phyloP scores from a whole-genome alignment of 2,113 vertebrate genomes.

The Salvelinus namaycush region DNA sequence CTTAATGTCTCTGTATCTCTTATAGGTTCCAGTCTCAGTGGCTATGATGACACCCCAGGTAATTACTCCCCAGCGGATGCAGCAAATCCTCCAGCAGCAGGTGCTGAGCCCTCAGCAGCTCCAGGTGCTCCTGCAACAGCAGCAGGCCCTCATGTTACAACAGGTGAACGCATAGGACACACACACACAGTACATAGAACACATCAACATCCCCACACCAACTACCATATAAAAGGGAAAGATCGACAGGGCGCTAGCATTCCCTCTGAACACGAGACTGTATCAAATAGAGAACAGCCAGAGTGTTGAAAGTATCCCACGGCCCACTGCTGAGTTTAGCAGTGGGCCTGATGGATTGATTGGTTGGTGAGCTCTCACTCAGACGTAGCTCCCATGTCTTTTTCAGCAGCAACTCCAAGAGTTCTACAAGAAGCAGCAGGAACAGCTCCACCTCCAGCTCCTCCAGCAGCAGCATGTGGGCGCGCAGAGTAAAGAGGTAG shows the following conservation, averaged over 20 bases:
- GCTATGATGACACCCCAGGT: slow-evolving; percentile 99
- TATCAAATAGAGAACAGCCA: too few relatives aligned
- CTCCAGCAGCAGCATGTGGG: slow-evolving; percentile 89
- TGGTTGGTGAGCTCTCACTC: slow-evolving; percentile 8
- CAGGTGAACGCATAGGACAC: slow-evolving; percentile 78
- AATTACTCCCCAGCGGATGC: slow-evolving; percentile 99
- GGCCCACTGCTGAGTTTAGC: not conserved
- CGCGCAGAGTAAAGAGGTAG: slow-evolving; percentile 98
- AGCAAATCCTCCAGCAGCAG: slow-evolving; percentile 99
- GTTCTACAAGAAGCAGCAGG: slow-evolving; percentile 99
- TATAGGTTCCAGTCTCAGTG: slow-evolving; percentile 95
- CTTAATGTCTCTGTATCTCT: not conserved
- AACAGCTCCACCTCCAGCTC: slow-evolving; percentile 99
- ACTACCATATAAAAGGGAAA: too few relatives aligned
- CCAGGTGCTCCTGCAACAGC: slow-evolving; percentile 98
- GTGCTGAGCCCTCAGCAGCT: slow-evolving; percentile 99
- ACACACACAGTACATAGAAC: not conserved
- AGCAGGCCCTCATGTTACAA: slow-evolving; percentile 99
- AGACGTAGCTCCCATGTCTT: slow-evolving; percentile 45
- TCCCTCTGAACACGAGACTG: too few relatives aligned
- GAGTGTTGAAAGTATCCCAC: too few relatives aligned
- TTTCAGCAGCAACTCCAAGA: slow-evolving; percentile 99
- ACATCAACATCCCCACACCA: too few relatives aligned
- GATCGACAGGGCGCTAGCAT: too few relatives aligned
- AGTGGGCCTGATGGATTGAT: not conserved